Base-by-base conservation (phyloP, 23 tunicate genomes). In the Oikopleura vanhoeffeni region DNA sequence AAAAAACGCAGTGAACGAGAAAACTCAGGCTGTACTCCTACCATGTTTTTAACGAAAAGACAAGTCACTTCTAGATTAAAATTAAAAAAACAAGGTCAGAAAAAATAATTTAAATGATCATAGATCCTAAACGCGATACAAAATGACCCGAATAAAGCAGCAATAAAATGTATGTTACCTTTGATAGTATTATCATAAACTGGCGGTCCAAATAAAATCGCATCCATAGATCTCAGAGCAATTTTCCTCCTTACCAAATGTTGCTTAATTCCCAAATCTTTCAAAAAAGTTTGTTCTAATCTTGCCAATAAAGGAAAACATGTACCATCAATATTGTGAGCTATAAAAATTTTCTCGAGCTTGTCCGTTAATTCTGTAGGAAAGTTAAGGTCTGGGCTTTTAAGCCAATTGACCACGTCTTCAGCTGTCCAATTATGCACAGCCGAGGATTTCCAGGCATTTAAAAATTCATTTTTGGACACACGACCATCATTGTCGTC, bases 181-280 rank as follows among this genome's bases (percentile, higher is more conserved):
- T 71, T 71, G 34, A 71, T 30, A 28, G 35, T 18, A 71, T 18
- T 13, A 71, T 71, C 79, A 32, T 71, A 13, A 18, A 71, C 79
- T 38, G 79, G 79, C 79, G 79, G 79, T 71, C 79, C 79, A 38
- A 71, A 71, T 3, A 71, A 30, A 24, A 71, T 71, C 38, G 79
- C 79, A 38, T 71, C 79, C 79, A 71, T 71, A 3, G 79, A 71
- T 71, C 79, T 18, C 3, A 71, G 79, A 3, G 79, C 79, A 32
- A 71, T 71, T 30, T 71, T 71, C 32, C 79, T 33, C 79, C 79
- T 71, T 33, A 71, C 34, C 79, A 71, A 32, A 71, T 71, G 79
- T 38, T 71, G 79, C 38, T 4, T 24, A 38, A 71, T 71, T 71
- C 79, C 79, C 36, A 71, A 18, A 3, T 32, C 4, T 30, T 71